Evolutionary conservation across 2,888 invertebrate species (phyloP).

Genomic region (Drosophila crucigera): DNA sequence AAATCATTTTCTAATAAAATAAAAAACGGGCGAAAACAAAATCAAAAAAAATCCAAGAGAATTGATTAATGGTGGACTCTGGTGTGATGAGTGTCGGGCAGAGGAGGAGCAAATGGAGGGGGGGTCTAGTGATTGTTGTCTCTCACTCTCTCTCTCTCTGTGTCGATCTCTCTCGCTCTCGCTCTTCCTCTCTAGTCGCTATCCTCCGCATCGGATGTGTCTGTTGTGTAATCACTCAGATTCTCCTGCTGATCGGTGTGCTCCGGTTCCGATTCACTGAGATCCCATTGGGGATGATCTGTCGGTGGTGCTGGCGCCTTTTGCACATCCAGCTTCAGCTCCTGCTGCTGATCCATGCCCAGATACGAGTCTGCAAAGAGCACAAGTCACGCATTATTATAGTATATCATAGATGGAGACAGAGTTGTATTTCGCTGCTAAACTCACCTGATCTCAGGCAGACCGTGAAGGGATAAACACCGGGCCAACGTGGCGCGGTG

Average conservation of each 20-base stretch:
- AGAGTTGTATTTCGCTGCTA: not conserved
- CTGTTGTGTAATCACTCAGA: conserved; percentile 89
- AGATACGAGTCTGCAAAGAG: conserved; percentile 93
- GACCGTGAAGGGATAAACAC: conserved; percentile 96
- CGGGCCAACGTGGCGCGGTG: conserved; percentile 97
- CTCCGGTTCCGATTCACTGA: conserved; percentile 96
- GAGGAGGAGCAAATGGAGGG: conserved; percentile 37
- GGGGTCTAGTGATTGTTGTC: conserved; percentile 7
- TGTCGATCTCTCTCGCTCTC: conserved; percentile 23
- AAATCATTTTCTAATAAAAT: conserved; percentile 72
- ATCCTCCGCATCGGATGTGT: conserved; percentile 88
- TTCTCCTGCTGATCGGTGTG: conserved; percentile 87
- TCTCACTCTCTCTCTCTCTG: conserved; percentile 26
- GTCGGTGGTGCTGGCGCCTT: conserved; percentile 96
- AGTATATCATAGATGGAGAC: not conserved
- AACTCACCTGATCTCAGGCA: conserved; percentile 92
- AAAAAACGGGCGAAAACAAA: conserved; percentile 30
- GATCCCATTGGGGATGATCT: conserved; percentile 99
- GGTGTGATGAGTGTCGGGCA: conserved; percentile 44
- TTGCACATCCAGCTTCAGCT: conserved; percentile 98
- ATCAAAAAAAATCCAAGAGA: conserved; percentile 28
- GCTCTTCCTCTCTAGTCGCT: conserved; percentile 61
- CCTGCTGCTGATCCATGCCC: conserved; percentile 97
- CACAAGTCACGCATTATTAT: not conserved
- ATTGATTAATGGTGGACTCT: conserved; percentile 5